Percentiles rank a stretch among this genome's conserved stretches.
phyloP scores from a whole-genome alignment of 2,888 invertebrate species.

The Ommatoiulus sabulosus region DNA sequence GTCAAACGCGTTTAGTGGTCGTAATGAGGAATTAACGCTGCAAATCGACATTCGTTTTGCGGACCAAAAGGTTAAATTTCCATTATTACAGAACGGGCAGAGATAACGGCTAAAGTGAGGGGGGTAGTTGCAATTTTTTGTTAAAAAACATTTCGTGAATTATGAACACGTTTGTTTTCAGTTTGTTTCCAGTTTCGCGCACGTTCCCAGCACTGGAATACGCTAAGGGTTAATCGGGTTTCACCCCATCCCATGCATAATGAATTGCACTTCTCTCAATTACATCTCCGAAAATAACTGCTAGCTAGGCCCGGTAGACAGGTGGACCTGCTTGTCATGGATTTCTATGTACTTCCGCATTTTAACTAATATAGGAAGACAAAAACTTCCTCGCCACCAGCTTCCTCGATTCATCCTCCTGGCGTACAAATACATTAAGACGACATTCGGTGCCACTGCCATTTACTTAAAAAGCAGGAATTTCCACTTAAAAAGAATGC shows the following conservation, averaged over 20 bases:
- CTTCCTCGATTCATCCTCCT: background rate
- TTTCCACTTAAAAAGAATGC: conserved; percentile 20
- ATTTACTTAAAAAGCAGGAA: conserved; percentile 35
- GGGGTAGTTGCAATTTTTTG: no score
- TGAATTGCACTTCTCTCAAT: conserved; percentile 31
- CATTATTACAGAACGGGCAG: background rate
- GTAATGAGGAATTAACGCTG: background rate
- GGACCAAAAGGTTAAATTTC: conserved; percentile 37
- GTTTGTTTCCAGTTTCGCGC: background rate
- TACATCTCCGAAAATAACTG: background rate
- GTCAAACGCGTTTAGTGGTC: background rate
- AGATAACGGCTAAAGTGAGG: background rate
- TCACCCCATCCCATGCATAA: conserved; percentile 36
- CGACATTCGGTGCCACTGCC: conserved; percentile 15
- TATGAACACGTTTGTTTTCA: conserved; percentile 11
- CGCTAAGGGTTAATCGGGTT: conserved; percentile 2
- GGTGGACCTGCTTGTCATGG: conserved; percentile 4
- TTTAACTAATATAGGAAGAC: conserved; percentile 27
- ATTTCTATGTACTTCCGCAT: conserved; percentile 12
- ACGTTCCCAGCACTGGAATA: background rate
- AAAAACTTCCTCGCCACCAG: background rate
- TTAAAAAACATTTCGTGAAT: conserved; percentile 32
- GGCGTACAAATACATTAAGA: background rate
- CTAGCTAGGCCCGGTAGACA: background rate
- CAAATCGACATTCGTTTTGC: background rate